Evolutionary conservation across 1,140 invertebrate species (phyloP).

Genomic region (Bombus waltoni): DNA sequence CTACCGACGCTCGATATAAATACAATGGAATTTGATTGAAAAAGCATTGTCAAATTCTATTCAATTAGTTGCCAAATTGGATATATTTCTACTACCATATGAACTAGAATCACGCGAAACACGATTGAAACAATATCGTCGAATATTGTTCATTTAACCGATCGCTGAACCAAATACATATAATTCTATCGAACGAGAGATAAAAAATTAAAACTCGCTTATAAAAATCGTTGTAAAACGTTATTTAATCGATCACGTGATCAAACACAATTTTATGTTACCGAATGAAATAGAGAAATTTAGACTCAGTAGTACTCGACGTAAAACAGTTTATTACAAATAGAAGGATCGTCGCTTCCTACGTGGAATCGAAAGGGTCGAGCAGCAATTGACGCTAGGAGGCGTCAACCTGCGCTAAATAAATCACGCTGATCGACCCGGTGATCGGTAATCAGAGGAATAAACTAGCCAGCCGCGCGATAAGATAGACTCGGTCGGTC

Average conservation of each 20-base stretch:
- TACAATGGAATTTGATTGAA: not conserved
- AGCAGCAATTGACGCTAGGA: not conserved
- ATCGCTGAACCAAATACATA: not conserved
- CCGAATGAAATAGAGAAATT: too few species aligned
- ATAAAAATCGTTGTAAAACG: not conserved
- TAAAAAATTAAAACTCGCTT: not conserved
- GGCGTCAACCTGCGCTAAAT: not conserved
- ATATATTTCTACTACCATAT: not conserved
- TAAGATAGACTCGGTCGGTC: not conserved
- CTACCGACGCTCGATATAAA: not conserved
- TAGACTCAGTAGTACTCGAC: too few species aligned
- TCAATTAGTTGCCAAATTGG: not conserved
- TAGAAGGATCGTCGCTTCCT: not conserved
- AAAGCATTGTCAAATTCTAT: not conserved
- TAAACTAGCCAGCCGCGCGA: not conserved
- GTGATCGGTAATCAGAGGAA: constrained; percentile 25
- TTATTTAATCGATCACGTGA: too few species aligned
- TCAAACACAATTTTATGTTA: not conserved
- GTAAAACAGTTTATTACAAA: too few species aligned
- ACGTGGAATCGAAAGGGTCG: not conserved
- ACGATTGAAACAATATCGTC: not conserved
- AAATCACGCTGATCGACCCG: not conserved
- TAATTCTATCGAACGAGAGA: not conserved
- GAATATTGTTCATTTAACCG: not conserved
- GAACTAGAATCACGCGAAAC: not conserved